These are phyloP conservation scores for Zygogramma bicolorata DNA, from an alignment of 2,888 invertebrate genomes.

Conservation along the genomic window DNA sequence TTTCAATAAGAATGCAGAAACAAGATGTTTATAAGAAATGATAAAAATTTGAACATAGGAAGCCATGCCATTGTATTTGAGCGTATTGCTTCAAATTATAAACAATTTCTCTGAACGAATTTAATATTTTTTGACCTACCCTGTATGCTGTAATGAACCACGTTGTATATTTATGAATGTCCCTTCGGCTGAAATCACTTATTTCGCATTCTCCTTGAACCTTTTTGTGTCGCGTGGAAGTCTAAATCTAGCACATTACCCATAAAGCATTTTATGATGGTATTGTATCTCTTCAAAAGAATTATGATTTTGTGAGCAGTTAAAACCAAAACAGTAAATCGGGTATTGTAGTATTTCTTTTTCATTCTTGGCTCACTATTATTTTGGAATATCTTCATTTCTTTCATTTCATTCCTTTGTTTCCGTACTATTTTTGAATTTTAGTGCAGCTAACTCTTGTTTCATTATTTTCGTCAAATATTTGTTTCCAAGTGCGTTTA, in stretches of 20 bases:
- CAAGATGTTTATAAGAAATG: too few species aligned
- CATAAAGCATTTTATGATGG: neutral
- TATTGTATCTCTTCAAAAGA: neutral
- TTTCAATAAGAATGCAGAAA: too few species aligned
- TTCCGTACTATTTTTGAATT: neutral
- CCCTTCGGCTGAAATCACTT: too few species aligned
- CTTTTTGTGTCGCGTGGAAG: neutral
- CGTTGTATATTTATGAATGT: too few species aligned
- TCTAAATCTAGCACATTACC: neutral
- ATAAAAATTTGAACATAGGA: too few species aligned
- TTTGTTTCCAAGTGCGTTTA: too few species aligned
- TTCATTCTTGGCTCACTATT: neutral
- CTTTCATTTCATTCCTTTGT: neutral
- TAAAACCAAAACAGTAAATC: constrained; percentile 4
- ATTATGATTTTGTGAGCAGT: neutral
- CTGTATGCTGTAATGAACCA: too few species aligned
- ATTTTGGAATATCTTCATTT: neutral
- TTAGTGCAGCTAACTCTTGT: neutral
- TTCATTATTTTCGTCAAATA: neutral
- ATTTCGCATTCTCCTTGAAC: neutral
- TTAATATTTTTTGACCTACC: too few species aligned
- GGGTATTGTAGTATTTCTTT: neutral
- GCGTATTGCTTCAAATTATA: too few species aligned
- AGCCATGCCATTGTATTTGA: too few species aligned
- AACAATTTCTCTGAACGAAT: too few species aligned